Conservation (phyloP, 1,140 invertebrate species). For the Frieseomelitta varia region DNA sequence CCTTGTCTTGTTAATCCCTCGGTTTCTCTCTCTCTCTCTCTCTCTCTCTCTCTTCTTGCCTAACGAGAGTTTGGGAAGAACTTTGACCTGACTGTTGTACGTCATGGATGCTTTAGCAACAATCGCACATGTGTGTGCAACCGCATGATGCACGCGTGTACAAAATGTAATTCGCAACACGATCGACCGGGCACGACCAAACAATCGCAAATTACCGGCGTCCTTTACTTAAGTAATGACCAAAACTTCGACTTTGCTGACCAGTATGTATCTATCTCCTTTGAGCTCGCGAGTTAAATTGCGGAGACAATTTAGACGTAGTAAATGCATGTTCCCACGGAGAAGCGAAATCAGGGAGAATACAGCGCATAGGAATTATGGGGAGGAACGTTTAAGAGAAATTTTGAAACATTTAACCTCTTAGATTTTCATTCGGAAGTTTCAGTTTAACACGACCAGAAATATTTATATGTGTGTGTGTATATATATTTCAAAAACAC, state of each 20-base stretch:
- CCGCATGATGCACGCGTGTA: not conserved
- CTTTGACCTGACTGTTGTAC: slow-evolving; percentile 51
- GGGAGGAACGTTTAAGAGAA: too few relatives aligned
- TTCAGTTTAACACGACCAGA: too few relatives aligned
- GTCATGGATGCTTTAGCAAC: slow-evolving; percentile 31
- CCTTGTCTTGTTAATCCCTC: slow-evolving; percentile 18
- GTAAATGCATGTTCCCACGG: not conserved
- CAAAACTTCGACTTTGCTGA: slow-evolving; percentile 41
- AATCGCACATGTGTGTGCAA: not conserved
- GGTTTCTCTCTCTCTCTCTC: not conserved
- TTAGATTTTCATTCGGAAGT: too few relatives aligned
- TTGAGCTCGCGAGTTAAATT: slow-evolving; percentile 19
- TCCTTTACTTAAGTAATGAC: slow-evolving; percentile 59
- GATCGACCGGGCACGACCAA: slow-evolving; percentile 39
- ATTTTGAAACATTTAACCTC: too few relatives aligned
- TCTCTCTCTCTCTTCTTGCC: slow-evolving; percentile 1
- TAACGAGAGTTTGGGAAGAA: slow-evolving; percentile 55
- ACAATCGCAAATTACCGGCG: slow-evolving; percentile 56
- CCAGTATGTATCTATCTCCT: too few relatives aligned
- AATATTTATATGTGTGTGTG: too few relatives aligned
- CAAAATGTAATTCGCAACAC: slow-evolving; percentile 36
- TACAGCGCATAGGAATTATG: not conserved
- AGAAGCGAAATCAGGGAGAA: not conserved
- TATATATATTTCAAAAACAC: too few relatives aligned
- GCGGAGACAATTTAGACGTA: slow-evolving; percentile 23